Percentiles rank a stretch among this genome's conserved stretches.
These are phyloP conservation scores for Gorsachius goisagi DNA, from an alignment of 2,113 vertebrate genomes.

Conservation along the genomic window DNA sequence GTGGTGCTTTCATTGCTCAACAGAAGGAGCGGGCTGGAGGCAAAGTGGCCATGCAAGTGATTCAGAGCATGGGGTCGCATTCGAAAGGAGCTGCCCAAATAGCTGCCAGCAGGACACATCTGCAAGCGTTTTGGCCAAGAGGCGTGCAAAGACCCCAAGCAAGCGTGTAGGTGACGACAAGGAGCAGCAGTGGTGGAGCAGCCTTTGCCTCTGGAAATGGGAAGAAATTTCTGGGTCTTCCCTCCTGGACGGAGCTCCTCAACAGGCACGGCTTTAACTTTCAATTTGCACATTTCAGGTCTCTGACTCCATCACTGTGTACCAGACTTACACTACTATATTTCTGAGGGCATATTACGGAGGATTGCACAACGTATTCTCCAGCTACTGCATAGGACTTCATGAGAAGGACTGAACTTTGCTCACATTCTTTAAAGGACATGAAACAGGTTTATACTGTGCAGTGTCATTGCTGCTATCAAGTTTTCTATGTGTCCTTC, in stretches of 20 bases:
- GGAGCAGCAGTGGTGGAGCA: neutral
- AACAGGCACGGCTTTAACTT: neutral
- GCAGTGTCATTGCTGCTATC: neutral
- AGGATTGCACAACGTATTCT: neutral
- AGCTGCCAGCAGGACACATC: neutral
- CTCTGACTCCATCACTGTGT: neutral
- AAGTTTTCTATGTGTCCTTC: neutral
- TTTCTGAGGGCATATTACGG: neutral
- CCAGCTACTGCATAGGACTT: neutral
- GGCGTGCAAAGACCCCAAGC: accelerated
- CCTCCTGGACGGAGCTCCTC: neutral
- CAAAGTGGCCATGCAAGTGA: neutral
- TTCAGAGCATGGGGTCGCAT: accelerated
- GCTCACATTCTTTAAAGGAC: neutral
- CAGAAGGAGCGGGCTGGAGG: neutral
- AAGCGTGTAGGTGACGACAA: accelerated
- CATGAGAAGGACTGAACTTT: neutral
- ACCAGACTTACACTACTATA: neutral
- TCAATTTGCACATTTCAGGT: neutral
- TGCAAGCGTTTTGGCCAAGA: neutral
- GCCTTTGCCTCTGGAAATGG: neutral
- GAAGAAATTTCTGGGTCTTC: neutral
- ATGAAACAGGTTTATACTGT: neutral
- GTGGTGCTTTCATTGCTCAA: neutral
- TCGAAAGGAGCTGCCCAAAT: neutral